These are phyloP conservation scores for Boloria euphrosyne DNA, from an alignment of 2,888 invertebrate genomes.

Conservation along the genomic window DNA sequence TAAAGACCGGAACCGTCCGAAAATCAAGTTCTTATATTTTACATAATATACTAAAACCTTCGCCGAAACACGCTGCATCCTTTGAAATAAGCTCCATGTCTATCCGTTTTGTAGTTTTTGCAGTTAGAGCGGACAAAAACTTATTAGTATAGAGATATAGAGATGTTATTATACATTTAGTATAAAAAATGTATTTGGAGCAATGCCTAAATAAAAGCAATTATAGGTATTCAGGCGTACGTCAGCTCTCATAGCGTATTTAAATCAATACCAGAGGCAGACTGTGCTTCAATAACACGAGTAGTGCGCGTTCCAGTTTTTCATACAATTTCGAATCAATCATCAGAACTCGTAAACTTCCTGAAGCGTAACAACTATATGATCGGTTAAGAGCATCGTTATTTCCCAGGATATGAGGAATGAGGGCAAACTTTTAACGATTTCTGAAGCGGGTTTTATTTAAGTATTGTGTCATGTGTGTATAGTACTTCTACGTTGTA, in stretches of 20 bases:
- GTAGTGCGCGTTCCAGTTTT: constrained; percentile 17
- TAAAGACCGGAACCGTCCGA: too few species aligned
- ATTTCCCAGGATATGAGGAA: constrained; percentile 27
- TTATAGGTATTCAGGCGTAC: constrained; percentile 1
- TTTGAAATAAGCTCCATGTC: too few species aligned
- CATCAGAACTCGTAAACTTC: constrained; percentile 20
- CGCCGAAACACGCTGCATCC: too few species aligned
- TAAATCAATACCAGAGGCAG: constrained; percentile 11
- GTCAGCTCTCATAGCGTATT: not conserved
- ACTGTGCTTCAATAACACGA: constrained; percentile 2
- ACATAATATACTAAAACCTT: too few species aligned
- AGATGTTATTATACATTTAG: too few species aligned
- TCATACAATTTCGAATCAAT: constrained; percentile 20
- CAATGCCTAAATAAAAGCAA: not conserved
- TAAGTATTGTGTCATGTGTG: constrained; percentile 3
- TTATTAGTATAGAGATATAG: too few species aligned
- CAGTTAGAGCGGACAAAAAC: too few species aligned
- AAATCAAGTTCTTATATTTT: too few species aligned
- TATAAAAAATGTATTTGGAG: too few species aligned
- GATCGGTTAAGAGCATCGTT: constrained; percentile 24
- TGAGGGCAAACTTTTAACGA: constrained; percentile 32
- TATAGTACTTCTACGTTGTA: constrained; percentile 7
- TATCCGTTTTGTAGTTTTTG: too few species aligned
- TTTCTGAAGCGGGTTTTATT: constrained; percentile 20
- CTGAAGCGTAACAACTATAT: constrained; percentile 19